These are phyloP conservation scores for Odocoileus virginianus DNA, from an alignment of 2,113 vertebrate species.

Conservation along the genomic window DNA sequence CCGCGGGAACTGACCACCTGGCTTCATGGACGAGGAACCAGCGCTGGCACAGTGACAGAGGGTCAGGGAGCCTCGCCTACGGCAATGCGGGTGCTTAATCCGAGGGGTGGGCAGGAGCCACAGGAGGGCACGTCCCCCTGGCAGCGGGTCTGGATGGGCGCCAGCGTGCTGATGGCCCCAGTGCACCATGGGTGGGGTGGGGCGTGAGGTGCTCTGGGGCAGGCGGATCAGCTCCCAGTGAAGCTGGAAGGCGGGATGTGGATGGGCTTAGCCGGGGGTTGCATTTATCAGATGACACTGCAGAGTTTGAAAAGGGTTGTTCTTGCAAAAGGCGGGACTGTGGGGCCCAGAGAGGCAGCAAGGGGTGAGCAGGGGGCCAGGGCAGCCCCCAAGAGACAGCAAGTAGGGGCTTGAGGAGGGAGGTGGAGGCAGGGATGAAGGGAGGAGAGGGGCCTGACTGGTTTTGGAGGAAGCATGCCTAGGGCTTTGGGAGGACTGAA, in stretches of 20 bases:
- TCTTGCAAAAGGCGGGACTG: fast-evolving
- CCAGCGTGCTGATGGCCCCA: not conserved
- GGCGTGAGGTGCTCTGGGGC: fast-evolving
- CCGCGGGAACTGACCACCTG: fast-evolving
- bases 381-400: not conserved
- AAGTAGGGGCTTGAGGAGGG: not conserved
- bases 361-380: not conserved
- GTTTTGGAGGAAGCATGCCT: not conserved
- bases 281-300: no score
- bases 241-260: not conserved
- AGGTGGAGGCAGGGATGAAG: not conserved
- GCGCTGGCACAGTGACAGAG: no score
- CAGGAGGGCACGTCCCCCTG: fast-evolving
- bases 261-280: not conserved
- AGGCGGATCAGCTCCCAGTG: fast-evolving
- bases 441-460: not conserved
- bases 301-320: no score
- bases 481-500: not conserved
- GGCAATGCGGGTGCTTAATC: fast-evolving
- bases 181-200: not conserved
- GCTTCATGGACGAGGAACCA: fast-evolving
- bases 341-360: fast-evolving
- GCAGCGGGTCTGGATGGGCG: not conserved
- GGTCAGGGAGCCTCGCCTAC: fast-evolving
- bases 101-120: not conserved